Evolutionary conservation across 2,797 vertebrate genomes (phyloP).

Genomic region (Geotrypetes seraphini): DNA sequence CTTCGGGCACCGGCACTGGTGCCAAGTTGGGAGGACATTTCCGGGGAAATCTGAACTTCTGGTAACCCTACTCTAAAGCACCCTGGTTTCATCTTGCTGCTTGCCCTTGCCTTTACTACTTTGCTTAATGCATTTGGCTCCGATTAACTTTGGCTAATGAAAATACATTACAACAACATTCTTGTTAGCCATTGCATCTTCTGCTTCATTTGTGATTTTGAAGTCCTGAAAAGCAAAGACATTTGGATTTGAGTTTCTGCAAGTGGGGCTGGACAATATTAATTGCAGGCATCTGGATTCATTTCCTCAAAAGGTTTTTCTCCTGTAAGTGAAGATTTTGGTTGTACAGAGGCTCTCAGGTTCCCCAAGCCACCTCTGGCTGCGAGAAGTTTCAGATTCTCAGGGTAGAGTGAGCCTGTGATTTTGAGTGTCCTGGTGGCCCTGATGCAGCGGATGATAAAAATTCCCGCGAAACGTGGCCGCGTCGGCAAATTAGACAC

Average conservation of each 20-base stretch:
- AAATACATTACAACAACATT: slow-evolving; percentile 50
- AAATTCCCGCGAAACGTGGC: too few relatives aligned
- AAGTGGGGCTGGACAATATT: slow-evolving; percentile 54
- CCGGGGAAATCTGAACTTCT: too few relatives aligned
- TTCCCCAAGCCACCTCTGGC: too few relatives aligned
- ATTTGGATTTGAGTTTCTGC: slow-evolving; percentile 45
- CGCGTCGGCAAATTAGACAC: too few relatives aligned
- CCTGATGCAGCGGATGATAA: too few relatives aligned
- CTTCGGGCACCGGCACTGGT: too few relatives aligned
- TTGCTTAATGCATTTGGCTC: slow-evolving; percentile 63
- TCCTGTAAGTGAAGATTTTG: too few relatives aligned
- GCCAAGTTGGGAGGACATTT: too few relatives aligned
- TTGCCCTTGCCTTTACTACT: slow-evolving; percentile 45
- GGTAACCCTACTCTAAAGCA: slow-evolving; percentile 78
- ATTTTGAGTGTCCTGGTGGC: too few relatives aligned
- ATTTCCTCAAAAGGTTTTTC: slow-evolving; percentile 54
- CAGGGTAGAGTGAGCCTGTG: too few relatives aligned
- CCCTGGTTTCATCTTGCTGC: slow-evolving; percentile 42
- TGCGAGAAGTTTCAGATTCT: too few relatives aligned
- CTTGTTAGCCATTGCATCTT: slow-evolving; percentile 43
- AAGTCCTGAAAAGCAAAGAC: slow-evolving; percentile 46
- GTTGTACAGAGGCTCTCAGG: too few relatives aligned
- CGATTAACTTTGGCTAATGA: slow-evolving; percentile 62
- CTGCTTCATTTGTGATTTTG: slow-evolving; percentile 59
- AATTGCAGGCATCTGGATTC: slow-evolving; percentile 59